Percentiles rank a stretch among this genome's conserved stretches.
Conservation (phyloP, 2,888 invertebrate species). For the Leucoma salicis region DNA sequence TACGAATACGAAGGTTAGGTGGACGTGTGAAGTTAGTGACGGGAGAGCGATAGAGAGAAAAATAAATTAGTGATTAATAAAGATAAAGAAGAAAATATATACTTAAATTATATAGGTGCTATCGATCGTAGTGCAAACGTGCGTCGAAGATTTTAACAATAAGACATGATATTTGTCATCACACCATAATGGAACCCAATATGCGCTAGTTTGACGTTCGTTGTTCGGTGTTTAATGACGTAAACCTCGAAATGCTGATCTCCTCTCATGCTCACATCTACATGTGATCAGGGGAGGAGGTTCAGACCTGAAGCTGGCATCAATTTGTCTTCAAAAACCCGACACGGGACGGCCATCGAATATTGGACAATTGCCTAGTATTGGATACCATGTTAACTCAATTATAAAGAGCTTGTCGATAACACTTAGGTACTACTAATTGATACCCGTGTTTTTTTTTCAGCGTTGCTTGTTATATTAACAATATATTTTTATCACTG, state of each 20-base stretch:
- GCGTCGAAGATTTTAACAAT: conserved; percentile 28
- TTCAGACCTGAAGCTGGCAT: conserved; percentile 37
- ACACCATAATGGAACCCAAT: conserved; percentile 40
- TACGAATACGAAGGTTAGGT: conserved; percentile 46
- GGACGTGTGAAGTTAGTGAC: conserved; percentile 56
- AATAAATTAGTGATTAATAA: conserved; percentile 52
- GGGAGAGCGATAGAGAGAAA: conserved; percentile 58
- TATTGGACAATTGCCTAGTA: no score
- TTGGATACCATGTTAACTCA: no score
- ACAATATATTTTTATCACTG: no score
- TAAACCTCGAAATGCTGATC: conserved; percentile 28
- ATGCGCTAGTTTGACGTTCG: conserved; percentile 56
- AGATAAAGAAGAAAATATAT: conserved; percentile 40
- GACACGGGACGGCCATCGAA: not conserved
- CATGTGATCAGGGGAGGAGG: conserved; percentile 53
- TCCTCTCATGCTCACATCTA: conserved; percentile 50
- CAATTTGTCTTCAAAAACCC: conserved; percentile 16
- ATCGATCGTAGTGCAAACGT: conserved; percentile 51
- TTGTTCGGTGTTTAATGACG: conserved; percentile 39
- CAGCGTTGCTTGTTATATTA: no score
- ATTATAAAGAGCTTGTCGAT: no score
- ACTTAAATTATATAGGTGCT: conserved; percentile 38
- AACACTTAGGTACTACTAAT: no score
- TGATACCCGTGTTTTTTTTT: no score
- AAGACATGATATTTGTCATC: conserved; percentile 32